phyloP scores from a whole-genome alignment of 1,140 invertebrate genomes.

The Danaus plexippus region DNA sequence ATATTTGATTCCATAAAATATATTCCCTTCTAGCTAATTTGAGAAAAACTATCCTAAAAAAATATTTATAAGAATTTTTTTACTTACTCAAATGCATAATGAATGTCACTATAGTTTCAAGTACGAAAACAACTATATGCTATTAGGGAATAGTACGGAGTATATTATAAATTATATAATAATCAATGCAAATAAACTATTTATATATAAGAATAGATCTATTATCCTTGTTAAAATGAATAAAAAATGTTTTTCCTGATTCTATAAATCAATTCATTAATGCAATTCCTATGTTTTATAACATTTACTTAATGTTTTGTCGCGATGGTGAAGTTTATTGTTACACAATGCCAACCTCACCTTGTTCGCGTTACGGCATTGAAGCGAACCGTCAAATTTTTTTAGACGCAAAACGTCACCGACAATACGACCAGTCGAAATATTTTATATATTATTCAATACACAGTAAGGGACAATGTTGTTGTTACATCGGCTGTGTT shows the following conservation, averaged over 20 bases:
- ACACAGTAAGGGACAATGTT: constrained; percentile 30
- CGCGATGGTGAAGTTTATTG: constrained; percentile 11
- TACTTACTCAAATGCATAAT: neutral
- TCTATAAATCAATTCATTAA: constrained; percentile 8
- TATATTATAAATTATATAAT: no score
- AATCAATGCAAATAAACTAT: no score
- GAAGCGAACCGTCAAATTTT: constrained; percentile 31
- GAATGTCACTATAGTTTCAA: constrained; percentile 3
- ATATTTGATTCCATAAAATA: no score
- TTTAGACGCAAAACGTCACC: constrained; percentile 30
- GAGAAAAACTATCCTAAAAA: no score
- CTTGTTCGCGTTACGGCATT: constrained; percentile 30
- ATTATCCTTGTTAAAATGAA: no score
- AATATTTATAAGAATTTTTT: no score
- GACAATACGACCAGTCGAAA: constrained; percentile 10
- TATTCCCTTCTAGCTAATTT: no score
- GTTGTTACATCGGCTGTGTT: constrained; percentile 37
- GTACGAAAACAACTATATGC: no score
- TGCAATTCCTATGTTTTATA: constrained; percentile 22
- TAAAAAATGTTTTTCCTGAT: constrained; percentile 1
- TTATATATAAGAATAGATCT: no score
- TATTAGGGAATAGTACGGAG: no score
- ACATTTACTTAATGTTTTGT: constrained; percentile 19
- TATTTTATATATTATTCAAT: constrained; percentile 15
- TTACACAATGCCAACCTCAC: constrained; percentile 26